Evolutionary conservation across 2,113 vertebrate genomes (phyloP), one percentile per base, ranked within the genome.

Genomic region (Perognathus longimembris): DNA sequence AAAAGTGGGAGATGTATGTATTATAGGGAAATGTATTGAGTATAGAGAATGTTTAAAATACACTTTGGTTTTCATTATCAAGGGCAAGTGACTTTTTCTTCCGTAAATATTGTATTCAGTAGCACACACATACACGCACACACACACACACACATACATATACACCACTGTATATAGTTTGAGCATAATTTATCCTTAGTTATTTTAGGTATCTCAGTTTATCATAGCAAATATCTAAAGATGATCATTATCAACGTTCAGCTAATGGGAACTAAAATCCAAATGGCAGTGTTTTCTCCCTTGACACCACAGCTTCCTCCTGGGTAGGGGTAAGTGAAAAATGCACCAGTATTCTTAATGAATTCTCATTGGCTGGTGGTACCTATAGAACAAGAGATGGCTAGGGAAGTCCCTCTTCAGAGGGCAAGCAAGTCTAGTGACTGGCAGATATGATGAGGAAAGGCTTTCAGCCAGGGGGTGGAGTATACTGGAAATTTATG

Each of bases 151-250:
- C n/a, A n/a, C n/a, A n/a, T n/a, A n/a, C n/a, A 86, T 88, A 59
- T 21, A 40, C 74, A 3, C 26, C 24, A 36, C 18, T 15, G 17
- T 18, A 57, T 77, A 7, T 59, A n/a, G 14, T 70, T 34, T 50
- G n/a, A 36, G 70, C 4, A 10, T 83, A 79, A 40, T 61, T 71
- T 61, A 6, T 30, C 32, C 1, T 92, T 71, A 28, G 59, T 50
- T 91, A 63, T 75, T 92, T 85, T 59, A 45, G 7, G 4, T 38
- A 61, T 38, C 67, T 87, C 18, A 67, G 15, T 89, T 83, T 94
- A 79, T 81, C 64, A 38, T 59, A 87, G 22, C n/a, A 79, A 32
- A 20, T 69, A 34, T 88, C 15, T 79, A 24, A 88, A 85, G 21
- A 61, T 45, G 14, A 10, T 79, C 11, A 24, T 83, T 95, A 14